Base-by-base conservation (phyloP, 37 sponge, comb jelly and placozoan species). In the Oscarella lobularis region DNA sequence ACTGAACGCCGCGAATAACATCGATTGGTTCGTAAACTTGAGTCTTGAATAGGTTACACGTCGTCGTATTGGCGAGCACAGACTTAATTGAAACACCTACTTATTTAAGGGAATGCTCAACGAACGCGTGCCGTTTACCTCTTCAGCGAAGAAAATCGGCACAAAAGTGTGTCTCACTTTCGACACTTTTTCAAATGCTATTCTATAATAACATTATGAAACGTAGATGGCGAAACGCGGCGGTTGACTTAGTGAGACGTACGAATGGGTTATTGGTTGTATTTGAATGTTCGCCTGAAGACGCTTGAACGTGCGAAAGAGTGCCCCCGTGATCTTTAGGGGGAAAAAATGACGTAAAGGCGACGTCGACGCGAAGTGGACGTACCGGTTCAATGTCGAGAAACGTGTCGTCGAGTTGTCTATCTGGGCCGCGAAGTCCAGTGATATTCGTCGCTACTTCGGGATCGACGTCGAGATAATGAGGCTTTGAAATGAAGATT, bases 391-490 rank as follows among this genome's bases (percentile, higher is more conserved):
- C 94, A 32, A 86, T 83, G 36, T 84, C 86, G 37, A 93, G 72
- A 40, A 74, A 77, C 9, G 94, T 83, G 60, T 89, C 93, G 37
- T 89, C 84, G 0, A 55, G 65, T 0, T 36, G 2, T 38, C 73
- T 33, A 40, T 84, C 66, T 0, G 87, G 87, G 20, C 20, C 20
- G 1, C 14, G 1, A 36, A 92, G 38, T 20, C 90, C 94, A 31
- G 79, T 71, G 2, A 89, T 78, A 66, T 86, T 84, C 3, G 71
- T 39, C 29, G 67, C 41, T 55, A 81, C 84, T 54, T 35, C 66
- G 1, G 80, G 69, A 38, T 96, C 96, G 31, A 89, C 89, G 75
- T 86, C 87, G 36, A 91, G 78, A 76, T 91, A 96, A 73, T 89
- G 87, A 1, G 96, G 96, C 71, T 89, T 91, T 38, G 89, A 89